Base-by-base conservation (phyloP, 1,140 invertebrate species). In the Platyscapa corneri region DNA sequence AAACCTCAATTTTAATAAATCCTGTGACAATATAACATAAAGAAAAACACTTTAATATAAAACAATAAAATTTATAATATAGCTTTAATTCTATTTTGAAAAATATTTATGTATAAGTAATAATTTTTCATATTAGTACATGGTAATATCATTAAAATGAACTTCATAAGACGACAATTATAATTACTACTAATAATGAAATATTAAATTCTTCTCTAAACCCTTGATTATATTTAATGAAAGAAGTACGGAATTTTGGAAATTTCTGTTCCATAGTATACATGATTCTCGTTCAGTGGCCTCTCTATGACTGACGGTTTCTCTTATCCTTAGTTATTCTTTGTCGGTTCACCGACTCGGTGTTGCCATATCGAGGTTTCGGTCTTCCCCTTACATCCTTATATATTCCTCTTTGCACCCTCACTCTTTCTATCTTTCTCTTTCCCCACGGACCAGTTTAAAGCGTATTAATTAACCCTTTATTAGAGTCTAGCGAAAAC, bases 381-480 rank as follows among this genome's bases (percentile, higher is more conserved):
- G 70, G 30, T 78, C 76, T 84, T 72, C 78, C 82, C 67, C 34
- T 60, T 60, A 60, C 46, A 56, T 56, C n/a, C 10, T 30, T 27
- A 30, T 12, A 37, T 78, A 78, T 60, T 34, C 32, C 49, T 34
- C 67, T 23, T 5, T 60, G 42, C 81, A 46, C 60, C 23, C 84
- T 84, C 83, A 86, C 86, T 86, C 77, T 60, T 49, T 67, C 64
- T 42, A 46, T 46, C 64, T 83, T 84, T 81, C 86, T 87, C 87
- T 86, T 87, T 87, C 89, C 89, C 87, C 87, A 83, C 87, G 89
- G 88, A 88, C 87, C 87, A 90, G 89, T 92, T 92, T 91, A 91
- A 91, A 92, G 91, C 89, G 89, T 91, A 92, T 92, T 92, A 93
- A 93, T 93, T 93, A 93, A 93, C 91, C 91, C 92, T 93, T 93